phyloP scores from a whole-genome alignment of 2,888 invertebrate species.

The Tromatobia lineatoria region DNA sequence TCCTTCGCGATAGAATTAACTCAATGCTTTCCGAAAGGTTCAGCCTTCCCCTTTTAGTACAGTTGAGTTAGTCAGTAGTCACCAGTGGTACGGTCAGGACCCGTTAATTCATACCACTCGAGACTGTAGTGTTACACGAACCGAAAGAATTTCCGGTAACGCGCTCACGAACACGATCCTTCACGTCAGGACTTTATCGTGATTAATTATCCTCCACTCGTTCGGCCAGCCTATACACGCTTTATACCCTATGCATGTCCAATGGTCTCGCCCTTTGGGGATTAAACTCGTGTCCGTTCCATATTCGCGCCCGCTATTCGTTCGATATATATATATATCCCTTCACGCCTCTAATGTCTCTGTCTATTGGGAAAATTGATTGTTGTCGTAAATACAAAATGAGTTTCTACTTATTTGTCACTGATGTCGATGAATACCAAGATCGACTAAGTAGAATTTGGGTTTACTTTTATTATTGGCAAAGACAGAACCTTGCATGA shows the following conservation, averaged over 20 bases:
- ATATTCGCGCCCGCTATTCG: constrained; percentile 29
- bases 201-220: constrained; percentile 71
- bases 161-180: constrained; percentile 70
- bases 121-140: constrained; percentile 59
- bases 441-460: background rate
- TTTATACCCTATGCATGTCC: constrained; percentile 27
- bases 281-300: constrained; percentile 58
- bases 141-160: constrained; percentile 70
- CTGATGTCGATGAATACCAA: background rate
- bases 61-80: constrained; percentile 18
- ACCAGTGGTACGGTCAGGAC: background rate
- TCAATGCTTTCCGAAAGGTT: constrained; percentile 43
- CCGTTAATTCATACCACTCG: constrained; percentile 49
- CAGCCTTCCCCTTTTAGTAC: constrained; percentile 1
- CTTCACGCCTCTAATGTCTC: constrained; percentile 49
- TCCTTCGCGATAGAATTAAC: background rate
- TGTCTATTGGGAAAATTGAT: constrained; percentile 52
- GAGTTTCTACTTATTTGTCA: constrained; percentile 36
- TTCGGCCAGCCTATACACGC: constrained; percentile 43
- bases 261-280: constrained; percentile 58
- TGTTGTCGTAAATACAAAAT: constrained; percentile 34
- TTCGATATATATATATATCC: constrained; percentile 46
- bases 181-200: constrained; percentile 72
- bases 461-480: background rate
- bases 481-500: background rate